Evolutionary conservation across 2,888 invertebrate species (phyloP).

Genomic region (Bombyx huttoni): DNA sequence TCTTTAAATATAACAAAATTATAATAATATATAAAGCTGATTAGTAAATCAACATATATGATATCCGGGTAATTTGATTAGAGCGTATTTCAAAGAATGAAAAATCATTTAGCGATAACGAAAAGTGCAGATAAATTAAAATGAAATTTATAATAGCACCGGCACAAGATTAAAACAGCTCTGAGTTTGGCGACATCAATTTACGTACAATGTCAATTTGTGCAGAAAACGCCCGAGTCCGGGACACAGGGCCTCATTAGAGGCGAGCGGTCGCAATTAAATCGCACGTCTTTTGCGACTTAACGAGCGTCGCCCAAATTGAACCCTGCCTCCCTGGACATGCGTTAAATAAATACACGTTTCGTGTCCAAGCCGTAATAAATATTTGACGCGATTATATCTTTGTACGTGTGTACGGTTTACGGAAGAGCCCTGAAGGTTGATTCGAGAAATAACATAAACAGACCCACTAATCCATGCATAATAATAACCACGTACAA

Average conservation of each 20-base stretch:
- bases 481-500: too few species aligned
- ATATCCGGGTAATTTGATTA: neutral
- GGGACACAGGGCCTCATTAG: conserved; percentile 63
- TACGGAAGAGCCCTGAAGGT: neutral
- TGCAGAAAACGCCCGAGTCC: conserved; percentile 40
- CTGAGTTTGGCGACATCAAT: conserved; percentile 48
- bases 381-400: neutral
- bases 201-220: conserved; percentile 67
- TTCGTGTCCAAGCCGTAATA: neutral
- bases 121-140: too few species aligned
- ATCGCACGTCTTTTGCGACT: conserved; percentile 64
- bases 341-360: conserved; percentile 34
- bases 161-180: neutral
- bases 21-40: neutral
- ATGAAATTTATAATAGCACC: neutral
- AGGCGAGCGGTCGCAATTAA: conserved; percentile 66
- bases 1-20: too few species aligned
- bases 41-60: neutral
- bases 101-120: neutral
- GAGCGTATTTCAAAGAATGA: neutral
- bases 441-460: too few species aligned
- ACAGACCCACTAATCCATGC: too few species aligned
- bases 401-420: neutral
- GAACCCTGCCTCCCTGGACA: conserved; percentile 42
- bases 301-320: conserved; percentile 66